Conservation (phyloP, 2,113 vertebrate species). For the Leiothrix lutea region DNA sequence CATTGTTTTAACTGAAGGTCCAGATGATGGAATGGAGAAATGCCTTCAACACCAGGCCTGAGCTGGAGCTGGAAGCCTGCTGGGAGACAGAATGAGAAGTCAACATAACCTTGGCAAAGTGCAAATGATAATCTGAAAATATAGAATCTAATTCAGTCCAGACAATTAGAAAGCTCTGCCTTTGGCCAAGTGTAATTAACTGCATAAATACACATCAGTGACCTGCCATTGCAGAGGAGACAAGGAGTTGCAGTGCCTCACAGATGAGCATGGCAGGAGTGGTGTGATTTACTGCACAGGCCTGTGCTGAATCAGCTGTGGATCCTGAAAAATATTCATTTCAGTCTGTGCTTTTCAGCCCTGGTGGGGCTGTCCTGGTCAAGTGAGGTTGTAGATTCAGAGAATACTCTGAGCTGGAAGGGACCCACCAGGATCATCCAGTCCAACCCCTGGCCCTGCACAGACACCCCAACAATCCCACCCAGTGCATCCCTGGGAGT, state of each 20-base stretch:
- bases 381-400: rapidly evolving
- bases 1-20: background rate
- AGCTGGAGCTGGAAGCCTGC: background rate
- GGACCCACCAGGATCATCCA: rapidly evolving
- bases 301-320: background rate
- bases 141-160: background rate
- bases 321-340: background rate
- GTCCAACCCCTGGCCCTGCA: background rate
- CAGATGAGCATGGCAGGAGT: background rate
- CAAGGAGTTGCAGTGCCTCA: background rate
- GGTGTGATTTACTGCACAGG: background rate
- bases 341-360: background rate
- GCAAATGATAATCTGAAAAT: background rate
- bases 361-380: background rate
- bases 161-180: background rate
- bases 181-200: background rate
- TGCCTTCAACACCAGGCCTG: background rate
- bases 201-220: background rate
- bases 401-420: background rate
- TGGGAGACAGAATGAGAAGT: background rate
- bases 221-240: background rate
- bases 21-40: background rate
- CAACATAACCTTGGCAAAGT: background rate
- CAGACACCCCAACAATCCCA: background rate
- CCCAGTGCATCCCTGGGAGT: rapidly evolving